Evolutionary conservation across 37 sponge, comb jelly and placozoan genomes (phyloP).

Genomic region (Axinella damicornis): DNA sequence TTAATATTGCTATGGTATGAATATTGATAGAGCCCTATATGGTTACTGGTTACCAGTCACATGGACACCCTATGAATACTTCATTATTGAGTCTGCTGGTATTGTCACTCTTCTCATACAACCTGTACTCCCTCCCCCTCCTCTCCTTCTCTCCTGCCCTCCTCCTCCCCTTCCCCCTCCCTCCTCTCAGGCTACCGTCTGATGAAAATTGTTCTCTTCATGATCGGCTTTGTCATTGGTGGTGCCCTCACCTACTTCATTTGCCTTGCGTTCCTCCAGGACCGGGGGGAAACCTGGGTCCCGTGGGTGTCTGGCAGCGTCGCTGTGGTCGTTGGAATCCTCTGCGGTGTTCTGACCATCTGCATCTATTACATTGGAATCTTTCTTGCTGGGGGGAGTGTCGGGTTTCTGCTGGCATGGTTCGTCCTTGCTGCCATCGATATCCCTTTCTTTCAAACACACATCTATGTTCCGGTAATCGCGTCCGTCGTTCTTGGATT

Average conservation of each 20-base stretch:
- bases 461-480: slow-evolving; percentile 52
- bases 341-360: slow-evolving; percentile 46
- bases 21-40: too few species aligned
- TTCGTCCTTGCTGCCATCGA: slow-evolving; percentile 58
- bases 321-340: slow-evolving; percentile 30
- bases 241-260: slow-evolving; percentile 40
- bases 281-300: slow-evolving; percentile 27
- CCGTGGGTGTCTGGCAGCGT: slow-evolving; percentile 14
- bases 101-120: too few species aligned
- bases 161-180: not conserved
- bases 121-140: too few species aligned
- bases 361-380: slow-evolving; percentile 73
- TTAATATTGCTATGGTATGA: too few species aligned
- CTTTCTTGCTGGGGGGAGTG: slow-evolving; percentile 57
- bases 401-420: slow-evolving; percentile 56
- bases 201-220: slow-evolving; percentile 56
- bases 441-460: slow-evolving; percentile 38
- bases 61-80: too few species aligned
- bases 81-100: too few species aligned
- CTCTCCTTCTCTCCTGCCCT: not conserved
- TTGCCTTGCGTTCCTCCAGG: slow-evolving; percentile 13
- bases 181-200: slow-evolving; percentile 37
- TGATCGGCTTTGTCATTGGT: slow-evolving; percentile 58
- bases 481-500: slow-evolving; percentile 9
- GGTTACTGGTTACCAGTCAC: too few species aligned